Evolutionary conservation across 2,113 vertebrate genomes (phyloP), one percentile per base, ranked within the genome.

Genomic region (Paramormyrops kingsleyae): DNA sequence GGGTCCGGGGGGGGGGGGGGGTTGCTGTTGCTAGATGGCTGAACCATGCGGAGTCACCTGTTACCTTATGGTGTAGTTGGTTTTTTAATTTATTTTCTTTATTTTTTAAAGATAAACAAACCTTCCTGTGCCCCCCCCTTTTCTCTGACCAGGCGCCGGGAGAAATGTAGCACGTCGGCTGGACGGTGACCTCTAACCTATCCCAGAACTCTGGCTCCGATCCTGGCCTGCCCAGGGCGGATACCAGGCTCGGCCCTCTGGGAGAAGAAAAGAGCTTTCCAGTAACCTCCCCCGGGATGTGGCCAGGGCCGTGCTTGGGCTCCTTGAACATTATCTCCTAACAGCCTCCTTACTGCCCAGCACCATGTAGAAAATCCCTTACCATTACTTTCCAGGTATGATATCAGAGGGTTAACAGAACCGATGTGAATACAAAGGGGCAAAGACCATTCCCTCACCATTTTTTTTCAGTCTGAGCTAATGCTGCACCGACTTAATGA

Each of bases 131-230:
- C 46, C 27, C 24, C 83, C 35, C 89, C 39, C 19, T 47, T 24
- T 24, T 9, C 42, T 86, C 80, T 35, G n/a, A 42, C n/a, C 46
- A 85, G 39, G 53, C 80, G 35, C 59, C 13, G 27, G 52, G 35
- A 83, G 46, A 62, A 83, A 88, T 89, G 44, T 17, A 90, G 13
- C 39, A 49, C 21, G 50, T 49, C 17, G 42, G 49, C 87, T 83
- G 70, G 52, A 52, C 42, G 21, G 8, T 88, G 91, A 91, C 91
- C 91, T 62, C 87, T 92, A 87, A 92, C 92, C 42, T 89, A 21
- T 89, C 83, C 42, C 66, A 42, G 50, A 74, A 13, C 2, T 1
- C 49, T 44, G 44, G 88, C 35, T 56, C 35, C 56, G 19, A n/a
- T 84, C 66, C n/a, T 24, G 44, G 50, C 15, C 47, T 83, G 42